Evolutionary conservation across 2,113 vertebrate species (phyloP), one percentile per base, ranked within the genome.

Genomic region (Coracopsis vasa): DNA sequence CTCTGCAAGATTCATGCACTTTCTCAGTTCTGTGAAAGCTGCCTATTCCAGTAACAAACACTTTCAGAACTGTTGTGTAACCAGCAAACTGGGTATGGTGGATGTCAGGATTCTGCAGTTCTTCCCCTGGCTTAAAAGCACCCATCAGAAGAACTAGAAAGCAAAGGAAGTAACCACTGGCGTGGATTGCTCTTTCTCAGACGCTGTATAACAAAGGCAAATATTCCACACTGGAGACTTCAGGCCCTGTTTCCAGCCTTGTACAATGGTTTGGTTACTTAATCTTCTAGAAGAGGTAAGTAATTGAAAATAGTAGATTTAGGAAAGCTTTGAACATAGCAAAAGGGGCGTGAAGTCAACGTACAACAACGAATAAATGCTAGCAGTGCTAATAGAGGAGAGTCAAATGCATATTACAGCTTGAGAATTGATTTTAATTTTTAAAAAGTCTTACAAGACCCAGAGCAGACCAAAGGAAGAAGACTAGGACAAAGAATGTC

Each of bases 101-200:
- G 33, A 45, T 84, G 51, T 51, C 65, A 79, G 42, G 65, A 15
- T 17, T 56, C 70, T 25, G 44, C 12, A 44, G 29, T 27, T 35
- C 27, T 70, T 61, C 19, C 37, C 61, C n/a, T 61, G 20, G 66
- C 28, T 66, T 62, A 65, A 77, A 77, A 80, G 64, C 28, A 39
- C 2, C 29, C 35, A 28, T 23, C 62, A 66, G 69, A 33, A 94
- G 86, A 80, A 45, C 3, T 0, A 66, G 53, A 0, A 0, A 35
- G 42, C 42, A 88, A n/a, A 29, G 23, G 4, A 61, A 14, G 20
- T n/a, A 58, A 70, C 37, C 2, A 12, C 27, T 2, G 0, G 6
- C 1, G 10, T 10, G 45, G 28, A 14, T 0, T 41, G 48, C 7
- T 62, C 47, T 42, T 73, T 77, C 61, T 54, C 61, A 81, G 50